Base-by-base conservation (phyloP, 2,888 invertebrate genomes). In the Philereme transversata region DNA sequence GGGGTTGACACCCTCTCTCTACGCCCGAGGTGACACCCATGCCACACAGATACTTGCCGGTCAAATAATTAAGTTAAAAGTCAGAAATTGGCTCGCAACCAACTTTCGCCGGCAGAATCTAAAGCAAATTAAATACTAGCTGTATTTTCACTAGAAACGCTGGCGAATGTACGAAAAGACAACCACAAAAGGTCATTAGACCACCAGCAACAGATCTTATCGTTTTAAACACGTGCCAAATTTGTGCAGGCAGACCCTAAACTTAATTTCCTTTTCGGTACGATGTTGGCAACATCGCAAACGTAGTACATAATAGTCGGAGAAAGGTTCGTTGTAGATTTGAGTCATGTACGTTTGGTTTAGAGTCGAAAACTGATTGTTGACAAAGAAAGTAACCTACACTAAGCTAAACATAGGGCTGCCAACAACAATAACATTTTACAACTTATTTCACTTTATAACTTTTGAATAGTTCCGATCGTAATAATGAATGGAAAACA, bases 201-300 rank as follows among this genome's bases (percentile, higher is more conserved):
- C 61, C 59, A 53, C 53, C 60, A 64, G 61, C 59, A 57, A 62
- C 64, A 45, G 71, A 71, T 69, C 70, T 62, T 70, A 71, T 68
- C 70, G 58, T 46, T 54, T 51, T 55, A 66, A 70, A 67, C 68
- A 68, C 68, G 66, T 70, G 71, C 71, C 70, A 70, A 71, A 71
- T 66, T 70, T 62, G 64, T 48, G 64, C 54, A 62, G 65, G 7
- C 36, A 38, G 22, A 65, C 65, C 64, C 66, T 68, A 65, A 71
- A 71, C 65, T 69, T 71, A 70, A 71, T 71, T 71, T 71, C 67
- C 67, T 67, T 53, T 58, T 62, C 56, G 62, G 61, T 60, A 63
- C 63, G 57, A 57, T 59, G 65, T 61, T 70, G 70, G 68, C 68
- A 68, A 62, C 66, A 60, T 50, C 50, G 50, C 50, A 45, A 49